Conservation (phyloP, 2,113 vertebrate genomes). For the Anguilla rostrata region DNA sequence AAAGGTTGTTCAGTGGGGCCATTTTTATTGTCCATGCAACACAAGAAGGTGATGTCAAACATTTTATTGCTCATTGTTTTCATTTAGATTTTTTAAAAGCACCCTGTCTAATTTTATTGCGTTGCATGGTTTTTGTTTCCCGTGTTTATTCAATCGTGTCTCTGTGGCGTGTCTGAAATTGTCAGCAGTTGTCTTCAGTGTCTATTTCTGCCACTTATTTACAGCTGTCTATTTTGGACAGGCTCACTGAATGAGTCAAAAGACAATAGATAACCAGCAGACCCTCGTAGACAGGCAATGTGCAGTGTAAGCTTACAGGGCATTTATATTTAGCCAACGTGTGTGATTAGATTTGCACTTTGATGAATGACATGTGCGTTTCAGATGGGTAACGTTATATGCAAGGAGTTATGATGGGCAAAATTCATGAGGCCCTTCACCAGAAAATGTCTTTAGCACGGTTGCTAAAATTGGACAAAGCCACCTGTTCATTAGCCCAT, state of each 20-base stretch:
- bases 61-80: neutral
- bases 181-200: slow-evolving; percentile 86
- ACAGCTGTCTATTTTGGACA: slow-evolving; percentile 74
- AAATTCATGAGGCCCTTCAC: slow-evolving; percentile 49
- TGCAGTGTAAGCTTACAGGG: slow-evolving; percentile 57
- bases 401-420: slow-evolving; percentile 51
- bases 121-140: slow-evolving; percentile 80
- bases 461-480: slow-evolving; percentile 58
- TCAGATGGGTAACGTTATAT: slow-evolving; percentile 59
- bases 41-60: neutral
- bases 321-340: slow-evolving; percentile 61
- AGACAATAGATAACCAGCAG: slow-evolving; percentile 71
- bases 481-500: slow-evolving; percentile 66
- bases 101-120: slow-evolving; percentile 38
- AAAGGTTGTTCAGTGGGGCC: neutral
- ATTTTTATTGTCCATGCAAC: neutral
- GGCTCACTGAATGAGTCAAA: slow-evolving; percentile 40
- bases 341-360: slow-evolving; percentile 54
- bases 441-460: slow-evolving; percentile 53
- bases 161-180: slow-evolving; percentile 77
- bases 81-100: neutral
- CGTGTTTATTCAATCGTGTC: slow-evolving; percentile 83
- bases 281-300: slow-evolving; percentile 31
- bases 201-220: slow-evolving; percentile 87
- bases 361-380: slow-evolving; percentile 52